Evolutionary conservation across 2,113 vertebrate species (phyloP), one percentile per base, ranked within the genome.

Genomic region (Eulemur macaco): DNA sequence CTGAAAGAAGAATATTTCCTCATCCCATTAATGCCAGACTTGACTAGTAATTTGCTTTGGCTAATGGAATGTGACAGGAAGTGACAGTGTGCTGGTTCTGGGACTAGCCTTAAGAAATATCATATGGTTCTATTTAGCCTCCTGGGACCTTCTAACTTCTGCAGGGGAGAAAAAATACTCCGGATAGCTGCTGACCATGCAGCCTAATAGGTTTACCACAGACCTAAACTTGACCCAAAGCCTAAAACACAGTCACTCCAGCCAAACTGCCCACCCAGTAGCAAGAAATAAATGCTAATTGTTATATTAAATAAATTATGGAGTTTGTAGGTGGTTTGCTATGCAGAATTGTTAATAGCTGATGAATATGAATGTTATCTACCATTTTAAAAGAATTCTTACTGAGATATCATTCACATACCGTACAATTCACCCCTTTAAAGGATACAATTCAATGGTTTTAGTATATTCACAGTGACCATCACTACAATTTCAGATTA

Each of bases 41-140:
- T 73, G 42, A 52, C 47, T 37, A 93, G 42, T 73, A 85, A 91
- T n/a, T 83, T 95, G 21, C 58, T 42, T 29, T 82, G 77, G 34
- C 64, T 96, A 86, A 91, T 71, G 60, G 23, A 91, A 85, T 96
- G n/a, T 93, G 34, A 91, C 83, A 78, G 2, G 13, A 91, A 86
- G 10, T 96, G 39, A 68, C 34, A 89, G 11, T 63, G n/a, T 71
- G 2, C 12, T 88, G 42, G 25, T 60, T 94, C 29, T 60, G 18
- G 18, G 11, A 20, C 39, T 47, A 84, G 42, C 31, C 50, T 88
- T 85, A 84, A 90, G 31, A 91, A 39, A 52, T 54, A 81, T 58
- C 21, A 21, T 25, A 23, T 63, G 39, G 42, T 90, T 74, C 15
- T 92, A 52, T 89, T 73, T 80, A 25, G 15, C 15, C 7, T 90